These are phyloP conservation scores for Chloropsis cyanopogon DNA, from an alignment of 2,113 vertebrate species.

Conservation along the genomic window DNA sequence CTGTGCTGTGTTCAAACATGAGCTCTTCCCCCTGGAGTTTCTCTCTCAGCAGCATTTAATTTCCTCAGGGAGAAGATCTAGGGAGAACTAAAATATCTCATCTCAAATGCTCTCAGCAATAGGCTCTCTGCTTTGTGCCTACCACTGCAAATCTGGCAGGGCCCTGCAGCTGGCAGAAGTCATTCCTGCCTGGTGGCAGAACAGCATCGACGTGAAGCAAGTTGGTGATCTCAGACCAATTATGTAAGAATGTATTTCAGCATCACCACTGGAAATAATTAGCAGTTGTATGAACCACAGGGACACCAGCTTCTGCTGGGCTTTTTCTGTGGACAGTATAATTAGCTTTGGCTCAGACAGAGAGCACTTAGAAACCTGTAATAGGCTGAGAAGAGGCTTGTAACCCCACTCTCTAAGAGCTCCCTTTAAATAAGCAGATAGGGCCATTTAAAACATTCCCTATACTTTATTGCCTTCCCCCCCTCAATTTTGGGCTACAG, in stretches of 20 bases:
- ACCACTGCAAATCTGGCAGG: not conserved
- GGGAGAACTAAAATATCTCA: not conserved
- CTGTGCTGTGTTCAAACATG: not conserved
- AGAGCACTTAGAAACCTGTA: not conserved
- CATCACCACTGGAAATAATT: not conserved
- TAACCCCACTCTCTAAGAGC: not conserved
- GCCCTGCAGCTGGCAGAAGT: not conserved
- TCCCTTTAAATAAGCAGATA: not conserved
- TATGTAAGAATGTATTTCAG: not conserved
- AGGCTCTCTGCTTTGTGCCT: not conserved
- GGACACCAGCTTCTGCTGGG: not conserved
- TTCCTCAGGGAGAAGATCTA: not conserved
- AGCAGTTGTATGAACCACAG: not conserved
- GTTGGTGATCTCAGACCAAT: not conserved
- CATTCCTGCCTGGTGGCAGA: not conserved
- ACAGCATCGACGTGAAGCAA: not conserved
- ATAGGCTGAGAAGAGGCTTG: not conserved
- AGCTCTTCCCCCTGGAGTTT: not conserved
- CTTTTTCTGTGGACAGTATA: not conserved
- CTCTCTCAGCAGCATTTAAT: not conserved
- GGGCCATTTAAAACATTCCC: not conserved
- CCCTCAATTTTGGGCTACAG: not conserved
- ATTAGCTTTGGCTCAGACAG: not conserved
- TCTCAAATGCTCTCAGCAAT: not conserved
- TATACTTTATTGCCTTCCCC: not conserved